Percentiles rank a stretch among this genome's conserved stretches.
These are phyloP conservation scores for Cloeon dipterum DNA, from an alignment of 2,888 invertebrate species.

Conservation along the genomic window DNA sequence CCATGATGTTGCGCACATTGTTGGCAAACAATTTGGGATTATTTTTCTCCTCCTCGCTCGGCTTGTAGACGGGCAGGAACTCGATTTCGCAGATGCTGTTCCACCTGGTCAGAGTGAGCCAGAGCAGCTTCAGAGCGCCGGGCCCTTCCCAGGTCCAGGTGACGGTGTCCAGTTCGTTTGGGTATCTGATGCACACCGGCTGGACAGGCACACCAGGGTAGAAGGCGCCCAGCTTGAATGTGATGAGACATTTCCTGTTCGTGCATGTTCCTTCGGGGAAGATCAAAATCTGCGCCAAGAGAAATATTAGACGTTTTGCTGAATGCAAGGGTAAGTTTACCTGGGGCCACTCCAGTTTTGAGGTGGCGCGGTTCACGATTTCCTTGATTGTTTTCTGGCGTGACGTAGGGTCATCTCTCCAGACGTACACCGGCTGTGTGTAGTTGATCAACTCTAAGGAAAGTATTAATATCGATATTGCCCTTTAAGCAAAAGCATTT, in stretches of 20 bases:
- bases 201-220: slow-evolving; percentile 90
- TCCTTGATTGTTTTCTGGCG: slow-evolving; percentile 74
- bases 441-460: slow-evolving; percentile 80
- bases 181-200: slow-evolving; percentile 78
- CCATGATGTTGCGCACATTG: slow-evolving; percentile 79
- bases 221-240: slow-evolving; percentile 82
- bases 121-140: slow-evolving; percentile 58
- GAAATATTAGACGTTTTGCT: neutral
- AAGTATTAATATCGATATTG: too few species aligned
- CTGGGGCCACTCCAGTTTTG: slow-evolving; percentile 75
- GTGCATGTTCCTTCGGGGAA: slow-evolving; percentile 96
- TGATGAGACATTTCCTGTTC: slow-evolving; percentile 73
- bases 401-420: slow-evolving; percentile 81
- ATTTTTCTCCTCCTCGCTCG: slow-evolving; percentile 60
- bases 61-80: slow-evolving; percentile 77
- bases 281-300: slow-evolving; percentile 42
- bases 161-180: slow-evolving; percentile 68
- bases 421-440: slow-evolving; percentile 87
- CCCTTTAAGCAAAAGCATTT: too few species aligned
- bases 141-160: slow-evolving; percentile 94
- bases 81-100: slow-evolving; percentile 75
- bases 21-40: slow-evolving; percentile 75
- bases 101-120: slow-evolving; percentile 73
- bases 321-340: slow-evolving; percentile 18
- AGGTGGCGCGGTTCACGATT: slow-evolving; percentile 63